Base-by-base conservation (phyloP, 2,113 vertebrate genomes). In the Mesembrinibis cayennensis region DNA sequence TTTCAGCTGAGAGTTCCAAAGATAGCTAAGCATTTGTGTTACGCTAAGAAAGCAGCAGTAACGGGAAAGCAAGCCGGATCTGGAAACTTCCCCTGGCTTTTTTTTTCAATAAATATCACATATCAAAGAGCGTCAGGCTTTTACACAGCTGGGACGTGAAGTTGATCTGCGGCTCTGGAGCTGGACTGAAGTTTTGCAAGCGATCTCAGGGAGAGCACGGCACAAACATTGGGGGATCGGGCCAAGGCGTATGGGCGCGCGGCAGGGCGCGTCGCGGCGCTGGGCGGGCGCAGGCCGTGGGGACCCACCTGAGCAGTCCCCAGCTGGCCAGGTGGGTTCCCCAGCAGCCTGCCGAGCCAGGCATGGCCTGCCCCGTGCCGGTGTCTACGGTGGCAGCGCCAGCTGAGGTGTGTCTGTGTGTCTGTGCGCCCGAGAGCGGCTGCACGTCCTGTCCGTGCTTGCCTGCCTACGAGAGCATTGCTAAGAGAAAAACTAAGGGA, bases 91-190 rank as follows among this genome's bases (percentile, higher is more conserved):
- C 67, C 45, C 40, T 50, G 80, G 3, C n/a, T 61, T 77, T 74
- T 77, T 25, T 70, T 81, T 29, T 7, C 11, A 47, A 44, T 9
- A 56, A 53, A 10, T 9, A 58, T 16, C 78, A 27, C 25, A 22
- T 9, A 20, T 5, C n/a, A 63, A 56, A 65, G 62, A 1, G 3
- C 53, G 34, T 47, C 42, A 32, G 85, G 90, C 73, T 80, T 15
- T 49, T 38, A 27, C 3, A 0, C 42, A 63, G 26, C 61, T 7
- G 17, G 90, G 72, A 23, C 1, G 0, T 16, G 58, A 59, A 22
- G 62, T 45, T 78, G 42, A 87, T 34, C 76, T 8, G 34, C 16
- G 53, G 32, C 11, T 10, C 86, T 29, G 59, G 47, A 49, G 52
- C 52, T 81, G 63, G 76, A n/a, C 87, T 77, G 86, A 17, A 77